A percentile compares a stretch with the other conserved stretches of the same genome.
These are phyloP conservation scores for Pomatorhinus ruficollis DNA, from an alignment of 2,113 vertebrate species.

Conservation along the genomic window DNA sequence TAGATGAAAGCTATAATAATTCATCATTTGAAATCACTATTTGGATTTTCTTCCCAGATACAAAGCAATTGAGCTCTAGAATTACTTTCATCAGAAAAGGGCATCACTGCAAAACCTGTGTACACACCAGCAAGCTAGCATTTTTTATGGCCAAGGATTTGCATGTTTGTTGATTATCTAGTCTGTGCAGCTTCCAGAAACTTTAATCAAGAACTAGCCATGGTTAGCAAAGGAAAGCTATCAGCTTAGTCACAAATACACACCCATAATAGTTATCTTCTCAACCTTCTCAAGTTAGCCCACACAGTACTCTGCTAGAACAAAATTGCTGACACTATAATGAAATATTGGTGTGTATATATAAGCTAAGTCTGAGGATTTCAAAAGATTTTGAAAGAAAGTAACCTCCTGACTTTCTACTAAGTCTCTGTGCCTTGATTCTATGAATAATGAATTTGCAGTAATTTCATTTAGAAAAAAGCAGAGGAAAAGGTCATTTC, in stretches of 20 bases:
- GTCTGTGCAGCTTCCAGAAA: not conserved
- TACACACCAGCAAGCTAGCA: not conserved
- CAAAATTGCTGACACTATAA: not conserved
- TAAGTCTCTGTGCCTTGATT: not conserved
- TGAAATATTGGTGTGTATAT: not conserved
- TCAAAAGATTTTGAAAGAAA: conserved; percentile 21
- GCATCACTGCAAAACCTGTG: not conserved
- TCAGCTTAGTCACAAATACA: not conserved
- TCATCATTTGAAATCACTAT: not conserved
- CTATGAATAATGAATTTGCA: conserved; percentile 42
- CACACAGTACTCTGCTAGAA: not conserved
- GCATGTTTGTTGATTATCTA: not conserved
- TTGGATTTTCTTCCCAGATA: not conserved
- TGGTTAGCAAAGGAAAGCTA: not conserved
- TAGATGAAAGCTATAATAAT: not conserved
- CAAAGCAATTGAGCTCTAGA: not conserved
- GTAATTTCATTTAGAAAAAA: conserved; percentile 40
- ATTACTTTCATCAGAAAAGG: not conserved
- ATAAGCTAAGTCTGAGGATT: not conserved
- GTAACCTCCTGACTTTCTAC: not conserved
- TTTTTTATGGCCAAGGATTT: not conserved
- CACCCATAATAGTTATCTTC: rapidly evolving
- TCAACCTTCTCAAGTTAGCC: not conserved
- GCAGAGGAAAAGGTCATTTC: conserved; percentile 32
- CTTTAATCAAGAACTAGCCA: not conserved